A percentile compares a stretch with the other conserved stretches of the same genome.
Evolutionary conservation across 2,113 vertebrate genomes (phyloP).

Genomic region (Apteryx owenii): DNA sequence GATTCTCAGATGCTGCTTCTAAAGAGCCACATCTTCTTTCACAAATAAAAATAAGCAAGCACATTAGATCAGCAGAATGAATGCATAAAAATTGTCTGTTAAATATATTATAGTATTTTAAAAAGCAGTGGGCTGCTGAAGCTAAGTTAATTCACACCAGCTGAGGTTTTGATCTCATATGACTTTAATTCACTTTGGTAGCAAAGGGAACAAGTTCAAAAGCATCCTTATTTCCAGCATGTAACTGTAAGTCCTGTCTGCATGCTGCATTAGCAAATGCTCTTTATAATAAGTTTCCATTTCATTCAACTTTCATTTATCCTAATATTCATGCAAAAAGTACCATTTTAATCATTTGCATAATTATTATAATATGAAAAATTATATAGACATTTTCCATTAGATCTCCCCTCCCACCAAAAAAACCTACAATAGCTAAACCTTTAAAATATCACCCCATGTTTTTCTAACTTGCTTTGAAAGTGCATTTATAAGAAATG

Average conservation of each 20-base stretch:
- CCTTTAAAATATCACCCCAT: background rate
- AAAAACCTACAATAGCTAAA: rapidly evolving
- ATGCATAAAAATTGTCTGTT: background rate
- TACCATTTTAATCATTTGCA: background rate
- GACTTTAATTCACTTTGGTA: background rate
- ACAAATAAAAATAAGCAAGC: background rate
- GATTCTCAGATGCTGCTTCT: background rate
- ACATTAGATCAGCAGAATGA: background rate
- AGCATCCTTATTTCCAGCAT: background rate
- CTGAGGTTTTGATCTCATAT: background rate
- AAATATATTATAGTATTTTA: background rate
- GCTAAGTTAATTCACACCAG: background rate
- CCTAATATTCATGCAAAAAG: background rate
- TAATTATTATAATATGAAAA: background rate
- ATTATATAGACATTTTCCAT: background rate
- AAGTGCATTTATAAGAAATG: background rate
- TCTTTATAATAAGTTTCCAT: background rate
- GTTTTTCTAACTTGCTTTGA: background rate
- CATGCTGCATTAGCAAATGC: background rate
- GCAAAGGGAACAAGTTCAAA: background rate
- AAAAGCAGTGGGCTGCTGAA: background rate
- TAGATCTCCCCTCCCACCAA: background rate
- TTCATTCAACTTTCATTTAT: background rate
- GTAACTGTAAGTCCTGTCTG: background rate
- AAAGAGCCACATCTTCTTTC: background rate